These are phyloP conservation scores for Drosophila murphyi DNA, from an alignment of 1,140 invertebrate genomes.

Conservation along the genomic window DNA sequence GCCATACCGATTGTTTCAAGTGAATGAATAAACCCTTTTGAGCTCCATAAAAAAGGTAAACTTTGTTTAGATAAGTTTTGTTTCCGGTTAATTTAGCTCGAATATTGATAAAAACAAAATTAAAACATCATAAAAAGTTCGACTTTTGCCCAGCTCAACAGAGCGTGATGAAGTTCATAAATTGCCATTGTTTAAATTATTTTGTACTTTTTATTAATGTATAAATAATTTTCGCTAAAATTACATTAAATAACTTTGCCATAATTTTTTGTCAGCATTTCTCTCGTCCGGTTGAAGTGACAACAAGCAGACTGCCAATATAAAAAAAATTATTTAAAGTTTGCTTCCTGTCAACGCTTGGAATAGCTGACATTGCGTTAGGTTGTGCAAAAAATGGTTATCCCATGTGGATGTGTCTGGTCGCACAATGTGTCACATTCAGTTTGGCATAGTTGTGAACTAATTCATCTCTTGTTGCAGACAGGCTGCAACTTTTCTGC, in stretches of 20 bases:
- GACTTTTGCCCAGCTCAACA: too few relatives aligned
- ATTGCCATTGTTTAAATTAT: neutral
- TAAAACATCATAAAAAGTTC: too few relatives aligned
- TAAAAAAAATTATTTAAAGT: constrained; percentile 44
- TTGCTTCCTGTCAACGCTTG: constrained; percentile 58
- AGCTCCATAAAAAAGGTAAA: too few relatives aligned
- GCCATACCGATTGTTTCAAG: too few relatives aligned
- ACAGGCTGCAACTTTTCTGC: constrained; percentile 63
- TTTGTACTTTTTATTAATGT: too few relatives aligned
- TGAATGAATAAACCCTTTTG: too few relatives aligned
- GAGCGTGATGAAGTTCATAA: neutral
- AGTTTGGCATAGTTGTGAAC: constrained; percentile 32
- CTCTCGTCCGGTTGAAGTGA: constrained; percentile 13
- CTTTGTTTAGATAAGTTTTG: too few relatives aligned
- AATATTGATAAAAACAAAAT: too few relatives aligned
- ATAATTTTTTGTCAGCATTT: neutral
- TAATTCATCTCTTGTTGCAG: constrained; percentile 23
- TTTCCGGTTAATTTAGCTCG: too few relatives aligned
- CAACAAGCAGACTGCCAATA: constrained; percentile 40
- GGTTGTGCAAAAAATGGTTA: neutral
- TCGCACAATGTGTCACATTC: constrained; percentile 41
- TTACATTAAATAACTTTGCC: neutral
- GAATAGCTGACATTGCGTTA: constrained; percentile 48
- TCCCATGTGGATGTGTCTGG: constrained; percentile 4
- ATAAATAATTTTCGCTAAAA: neutral